Conservation (phyloP, 1,140 invertebrate genomes). For the Drosophila kikkawai region DNA sequence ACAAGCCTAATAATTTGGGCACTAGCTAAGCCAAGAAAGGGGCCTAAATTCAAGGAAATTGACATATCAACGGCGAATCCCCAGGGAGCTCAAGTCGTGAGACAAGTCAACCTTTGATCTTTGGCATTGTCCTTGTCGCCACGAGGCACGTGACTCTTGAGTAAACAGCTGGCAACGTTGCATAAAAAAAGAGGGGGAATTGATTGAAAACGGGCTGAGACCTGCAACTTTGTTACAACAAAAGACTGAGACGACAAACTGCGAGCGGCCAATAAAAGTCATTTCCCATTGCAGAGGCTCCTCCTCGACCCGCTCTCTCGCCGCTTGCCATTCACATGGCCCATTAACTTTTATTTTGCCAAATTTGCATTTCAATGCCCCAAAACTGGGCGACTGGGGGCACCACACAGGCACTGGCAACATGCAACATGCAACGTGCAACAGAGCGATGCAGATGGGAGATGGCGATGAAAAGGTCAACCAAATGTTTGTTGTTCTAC, state of each 20-base stretch:
- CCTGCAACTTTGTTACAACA: slow-evolving; percentile 35
- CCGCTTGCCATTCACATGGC: slow-evolving; percentile 75
- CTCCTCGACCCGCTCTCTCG: slow-evolving; percentile 7
- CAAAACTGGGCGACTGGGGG: slow-evolving; percentile 59
- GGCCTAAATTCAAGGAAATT: slow-evolving; percentile 10
- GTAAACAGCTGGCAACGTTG: slow-evolving; percentile 30
- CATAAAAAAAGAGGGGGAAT: slow-evolving; percentile 22
- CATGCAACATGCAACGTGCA: slow-evolving; percentile 47
- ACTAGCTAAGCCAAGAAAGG: neutral
- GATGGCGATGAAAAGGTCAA: slow-evolving; percentile 77
- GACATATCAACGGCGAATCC: slow-evolving; percentile 23
- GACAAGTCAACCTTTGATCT: slow-evolving; percentile 50
- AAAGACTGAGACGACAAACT: slow-evolving; percentile 68
- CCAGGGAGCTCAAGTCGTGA: slow-evolving; percentile 33
- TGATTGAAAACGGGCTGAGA: slow-evolving; percentile 48
- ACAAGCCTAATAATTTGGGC: neutral
- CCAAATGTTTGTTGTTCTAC: slow-evolving; percentile 81
- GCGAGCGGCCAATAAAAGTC: slow-evolving; percentile 65
- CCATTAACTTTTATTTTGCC: slow-evolving; percentile 82
- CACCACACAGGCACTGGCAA: slow-evolving; percentile 20
- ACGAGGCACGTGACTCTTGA: slow-evolving; percentile 52
- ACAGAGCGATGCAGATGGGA: slow-evolving; percentile 42
- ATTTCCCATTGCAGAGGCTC: slow-evolving; percentile 61
- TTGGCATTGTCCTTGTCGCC: slow-evolving; percentile 69
- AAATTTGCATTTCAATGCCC: slow-evolving; percentile 83